Evolutionary conservation across 2,888 invertebrate species (phyloP).

Genomic region (Mesorhabditis spiculigera): DNA sequence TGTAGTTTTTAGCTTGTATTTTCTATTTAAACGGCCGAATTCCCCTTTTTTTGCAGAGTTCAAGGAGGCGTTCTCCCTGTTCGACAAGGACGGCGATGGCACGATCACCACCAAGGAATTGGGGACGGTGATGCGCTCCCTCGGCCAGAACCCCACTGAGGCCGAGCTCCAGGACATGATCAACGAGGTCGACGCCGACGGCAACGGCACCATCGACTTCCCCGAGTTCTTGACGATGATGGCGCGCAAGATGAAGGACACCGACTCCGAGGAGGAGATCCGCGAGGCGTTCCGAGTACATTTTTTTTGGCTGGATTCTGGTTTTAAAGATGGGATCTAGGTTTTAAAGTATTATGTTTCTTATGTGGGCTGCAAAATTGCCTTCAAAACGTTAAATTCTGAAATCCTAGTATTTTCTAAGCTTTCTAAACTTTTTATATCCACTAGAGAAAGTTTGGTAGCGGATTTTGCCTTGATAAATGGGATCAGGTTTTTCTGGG

Average conservation of each 20-base stretch:
- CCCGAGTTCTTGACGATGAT: slow-evolving; percentile 99
- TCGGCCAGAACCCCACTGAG: slow-evolving; percentile 99
- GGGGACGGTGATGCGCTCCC: slow-evolving; percentile 82
- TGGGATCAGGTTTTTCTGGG: no score
- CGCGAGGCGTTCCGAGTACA: slow-evolving; percentile 91
- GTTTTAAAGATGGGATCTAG: neutral
- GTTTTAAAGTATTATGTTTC: neutral
- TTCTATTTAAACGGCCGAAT: no score
- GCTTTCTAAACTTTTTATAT: no score
- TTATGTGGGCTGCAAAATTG: neutral
- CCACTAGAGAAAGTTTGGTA: no score
- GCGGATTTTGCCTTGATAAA: no score
- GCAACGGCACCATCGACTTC: slow-evolving; percentile 99
- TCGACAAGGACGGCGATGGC: slow-evolving; percentile 99
- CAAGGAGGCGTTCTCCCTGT: slow-evolving; percentile 99
- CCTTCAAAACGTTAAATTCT: no score
- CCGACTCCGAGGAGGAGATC: slow-evolving; percentile 95
- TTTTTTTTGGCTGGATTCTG: no score
- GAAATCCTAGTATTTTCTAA: no score
- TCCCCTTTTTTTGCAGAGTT: slow-evolving; percentile 70
- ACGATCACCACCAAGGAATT: slow-evolving; percentile 94
- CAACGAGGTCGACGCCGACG: slow-evolving; percentile 95
- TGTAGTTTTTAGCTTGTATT: no score
- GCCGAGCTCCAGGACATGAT: slow-evolving; percentile 99
- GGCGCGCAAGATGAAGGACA: slow-evolving; percentile 99